Evolutionary conservation across 2,797 vertebrate species (phyloP).

Genomic region (Sebastes taczanowskii): DNA sequence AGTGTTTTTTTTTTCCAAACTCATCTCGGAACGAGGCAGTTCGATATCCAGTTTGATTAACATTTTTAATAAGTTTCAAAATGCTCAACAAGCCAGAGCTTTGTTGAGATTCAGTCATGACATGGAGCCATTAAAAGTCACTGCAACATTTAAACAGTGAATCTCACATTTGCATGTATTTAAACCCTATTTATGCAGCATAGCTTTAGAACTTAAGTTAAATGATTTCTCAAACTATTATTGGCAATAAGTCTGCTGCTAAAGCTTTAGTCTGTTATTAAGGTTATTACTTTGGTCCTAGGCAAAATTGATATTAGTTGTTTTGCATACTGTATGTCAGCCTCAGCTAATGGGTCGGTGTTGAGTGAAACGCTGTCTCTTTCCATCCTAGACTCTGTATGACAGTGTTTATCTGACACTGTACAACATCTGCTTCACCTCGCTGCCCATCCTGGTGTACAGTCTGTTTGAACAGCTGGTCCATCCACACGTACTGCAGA

Average conservation of each 20-base stretch:
- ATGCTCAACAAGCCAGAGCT: not conserved
- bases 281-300: not conserved
- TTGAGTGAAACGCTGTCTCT: constrained; percentile 33
- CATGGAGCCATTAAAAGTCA: not conserved
- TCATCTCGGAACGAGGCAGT: not conserved
- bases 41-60: not conserved
- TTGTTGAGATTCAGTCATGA: not conserved
- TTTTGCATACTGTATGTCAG: not conserved
- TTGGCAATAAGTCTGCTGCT: not conserved
- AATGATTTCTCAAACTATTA: not conserved
- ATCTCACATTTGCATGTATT: not conserved
- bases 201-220: not conserved
- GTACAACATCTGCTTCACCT: constrained; percentile 99
- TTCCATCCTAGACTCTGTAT: constrained; percentile 90
- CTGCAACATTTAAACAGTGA: not conserved
- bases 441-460: constrained; percentile 96
- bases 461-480: constrained; percentile 98
- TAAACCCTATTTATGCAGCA: not conserved
- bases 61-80: not conserved
- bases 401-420: constrained; percentile 99
- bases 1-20: not conserved
- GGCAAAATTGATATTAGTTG: not conserved
- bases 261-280: not conserved
- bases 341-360: constrained; percentile 12
- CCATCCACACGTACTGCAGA: constrained; percentile 93